phyloP scores from a whole-genome alignment of 2,888 invertebrate genomes.

The Aleiodes alternator region DNA sequence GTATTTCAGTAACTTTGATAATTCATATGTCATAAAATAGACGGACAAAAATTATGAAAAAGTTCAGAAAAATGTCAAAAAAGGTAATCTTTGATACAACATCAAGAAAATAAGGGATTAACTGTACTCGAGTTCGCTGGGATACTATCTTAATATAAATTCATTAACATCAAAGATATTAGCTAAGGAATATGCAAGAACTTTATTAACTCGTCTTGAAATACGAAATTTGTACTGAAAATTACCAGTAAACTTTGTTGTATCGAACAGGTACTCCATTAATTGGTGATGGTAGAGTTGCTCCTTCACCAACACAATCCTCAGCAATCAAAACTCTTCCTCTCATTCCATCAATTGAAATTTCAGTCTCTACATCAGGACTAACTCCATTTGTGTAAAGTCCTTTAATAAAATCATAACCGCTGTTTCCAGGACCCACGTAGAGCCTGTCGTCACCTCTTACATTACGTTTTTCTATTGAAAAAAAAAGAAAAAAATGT shows the following conservation, averaged over 20 bases:
- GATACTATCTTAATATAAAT: too few relatives aligned
- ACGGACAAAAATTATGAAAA: too few relatives aligned
- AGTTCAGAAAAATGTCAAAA: too few relatives aligned
- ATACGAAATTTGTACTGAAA: conserved; percentile 23
- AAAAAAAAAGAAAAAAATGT: conserved; percentile 41
- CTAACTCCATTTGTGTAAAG: conserved; percentile 80
- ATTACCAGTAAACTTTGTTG: conserved; percentile 76
- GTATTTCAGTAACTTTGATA: too few relatives aligned
- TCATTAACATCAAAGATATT: too few relatives aligned
- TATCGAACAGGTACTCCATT: conserved; percentile 80
- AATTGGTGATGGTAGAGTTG: conserved; percentile 84
- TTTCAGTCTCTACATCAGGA: conserved; percentile 78
- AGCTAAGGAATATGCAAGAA: too few relatives aligned
- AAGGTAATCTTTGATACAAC: too few relatives aligned
- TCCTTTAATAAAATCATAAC: conserved; percentile 83
- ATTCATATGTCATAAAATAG: too few relatives aligned
- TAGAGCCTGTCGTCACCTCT: conserved; percentile 94
- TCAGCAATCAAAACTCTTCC: conserved; percentile 87
- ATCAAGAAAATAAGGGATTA: too few relatives aligned
- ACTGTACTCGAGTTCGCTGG: too few relatives aligned
- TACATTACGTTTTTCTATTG: conserved; percentile 85
- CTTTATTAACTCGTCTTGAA: too few relatives aligned
- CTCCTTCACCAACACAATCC: conserved; percentile 82
- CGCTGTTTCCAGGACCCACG: conserved; percentile 83
- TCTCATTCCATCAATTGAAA: conserved; percentile 87